These are phyloP conservation scores for Labeo rohita DNA, from an alignment of 2,113 vertebrate species.

Conservation along the genomic window DNA sequence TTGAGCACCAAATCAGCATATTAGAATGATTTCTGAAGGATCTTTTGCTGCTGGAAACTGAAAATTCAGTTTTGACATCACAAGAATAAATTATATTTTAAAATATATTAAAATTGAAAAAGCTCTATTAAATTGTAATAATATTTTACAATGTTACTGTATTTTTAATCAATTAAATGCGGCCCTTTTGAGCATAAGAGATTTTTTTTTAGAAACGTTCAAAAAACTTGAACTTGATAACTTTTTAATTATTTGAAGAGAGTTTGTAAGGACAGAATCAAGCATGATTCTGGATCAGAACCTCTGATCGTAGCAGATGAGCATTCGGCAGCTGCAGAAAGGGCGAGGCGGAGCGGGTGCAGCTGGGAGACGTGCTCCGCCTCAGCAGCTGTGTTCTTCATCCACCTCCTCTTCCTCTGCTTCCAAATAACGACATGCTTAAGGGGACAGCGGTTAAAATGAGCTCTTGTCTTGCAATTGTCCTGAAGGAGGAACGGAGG, in stretches of 20 bases:
- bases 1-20: too few species aligned
- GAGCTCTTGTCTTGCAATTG: slow-evolving; percentile 48
- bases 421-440: slow-evolving; percentile 20
- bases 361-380: slow-evolving; percentile 62
- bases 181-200: neutral
- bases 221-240: neutral
- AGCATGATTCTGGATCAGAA: slow-evolving; percentile 5
- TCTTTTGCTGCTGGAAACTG: neutral
- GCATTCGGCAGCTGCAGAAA: slow-evolving; percentile 59
- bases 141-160: neutral
- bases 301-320: slow-evolving; percentile 6
- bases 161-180: neutral
- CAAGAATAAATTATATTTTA: neutral
- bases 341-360: slow-evolving; percentile 51
- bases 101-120: neutral
- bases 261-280: neutral
- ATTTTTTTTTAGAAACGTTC: neutral
- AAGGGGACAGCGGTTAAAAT: slow-evolving; percentile 50
- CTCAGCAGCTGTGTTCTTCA: slow-evolving; percentile 64
- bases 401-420: slow-evolving; percentile 37
- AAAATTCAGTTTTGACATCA: neutral
- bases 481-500: slow-evolving; percentile 34
- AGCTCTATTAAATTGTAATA: neutral
- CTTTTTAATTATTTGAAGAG: neutral
- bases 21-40: neutral